These are phyloP conservation scores for Hirtodrosophila cameraria DNA, from an alignment of 2,888 invertebrate genomes.

Conservation along the genomic window DNA sequence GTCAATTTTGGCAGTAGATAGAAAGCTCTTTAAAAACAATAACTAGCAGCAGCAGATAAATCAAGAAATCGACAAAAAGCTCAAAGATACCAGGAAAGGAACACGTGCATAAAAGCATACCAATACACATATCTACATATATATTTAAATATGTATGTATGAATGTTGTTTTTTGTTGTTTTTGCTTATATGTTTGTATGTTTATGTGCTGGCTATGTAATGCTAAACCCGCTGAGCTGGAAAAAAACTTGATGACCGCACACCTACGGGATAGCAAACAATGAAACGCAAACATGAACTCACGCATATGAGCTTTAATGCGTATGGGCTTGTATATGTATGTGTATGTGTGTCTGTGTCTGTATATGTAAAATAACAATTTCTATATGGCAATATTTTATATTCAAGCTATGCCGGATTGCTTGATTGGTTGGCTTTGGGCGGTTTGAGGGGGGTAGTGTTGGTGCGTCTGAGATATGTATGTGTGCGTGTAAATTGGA, in stretches of 20 bases:
- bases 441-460: neutral
- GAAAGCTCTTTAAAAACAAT: constrained; percentile 31
- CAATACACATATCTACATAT: neutral
- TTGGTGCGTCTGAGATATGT: constrained; percentile 2
- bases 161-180: neutral
- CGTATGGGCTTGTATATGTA: neutral
- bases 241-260: constrained; percentile 62
- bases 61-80: constrained; percentile 24
- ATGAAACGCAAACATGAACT: constrained; percentile 61
- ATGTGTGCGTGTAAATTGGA: neutral
- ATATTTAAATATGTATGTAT: neutral
- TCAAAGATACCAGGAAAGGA: constrained; percentile 12
- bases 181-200: neutral
- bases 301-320: constrained; percentile 48
- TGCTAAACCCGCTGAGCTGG: constrained; percentile 27
- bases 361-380: constrained; percentile 24
- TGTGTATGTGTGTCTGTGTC: constrained; percentile 2
- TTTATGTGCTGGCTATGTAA: constrained; percentile 1
- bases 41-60: neutral
- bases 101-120: constrained; percentile 16
- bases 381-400: constrained; percentile 31
- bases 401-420: constrained; percentile 30
- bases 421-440: constrained; percentile 27
- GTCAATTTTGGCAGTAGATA: neutral
- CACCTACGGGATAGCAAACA: constrained; percentile 58